A percentile compares a stretch with the other conserved stretches of the same genome.
These are phyloP conservation scores for Drosophila birchii DNA, from an alignment of 2,888 invertebrate species.

Conservation along the genomic window DNA sequence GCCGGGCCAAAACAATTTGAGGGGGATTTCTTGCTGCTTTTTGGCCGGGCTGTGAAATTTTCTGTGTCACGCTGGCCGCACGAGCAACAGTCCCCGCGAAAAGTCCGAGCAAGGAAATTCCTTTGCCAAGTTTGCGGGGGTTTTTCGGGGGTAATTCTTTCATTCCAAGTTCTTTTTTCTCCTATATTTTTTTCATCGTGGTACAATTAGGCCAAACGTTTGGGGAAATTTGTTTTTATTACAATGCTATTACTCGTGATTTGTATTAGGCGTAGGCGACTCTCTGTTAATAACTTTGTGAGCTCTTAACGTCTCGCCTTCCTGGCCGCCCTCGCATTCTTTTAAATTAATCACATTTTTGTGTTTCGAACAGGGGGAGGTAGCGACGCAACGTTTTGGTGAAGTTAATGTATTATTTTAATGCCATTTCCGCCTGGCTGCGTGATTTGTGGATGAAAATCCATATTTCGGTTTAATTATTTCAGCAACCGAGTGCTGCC, in stretches of 20 bases:
- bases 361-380: slow-evolving; percentile 4
- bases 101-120: slow-evolving; percentile 30
- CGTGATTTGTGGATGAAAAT: slow-evolving; percentile 60
- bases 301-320: slow-evolving; percentile 5
- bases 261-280: slow-evolving; percentile 42
- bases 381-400: slow-evolving; percentile 71
- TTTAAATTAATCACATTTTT: slow-evolving; percentile 58
- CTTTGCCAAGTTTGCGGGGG: slow-evolving; percentile 8
- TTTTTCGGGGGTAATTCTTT: slow-evolving; percentile 22
- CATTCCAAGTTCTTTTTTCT: not conserved
- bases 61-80: slow-evolving; percentile 70
- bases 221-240: slow-evolving; percentile 77
- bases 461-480: slow-evolving; percentile 40
- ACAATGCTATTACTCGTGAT: slow-evolving; percentile 59
- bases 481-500: slow-evolving; percentile 2
- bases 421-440: slow-evolving; percentile 70
- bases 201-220: slow-evolving; percentile 75
- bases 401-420: slow-evolving; percentile 78
- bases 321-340: slow-evolving; percentile 5
- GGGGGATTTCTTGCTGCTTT: slow-evolving; percentile 27
- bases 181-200: slow-evolving; percentile 40
- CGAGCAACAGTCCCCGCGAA: slow-evolving; percentile 45
- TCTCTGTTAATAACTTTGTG: slow-evolving; percentile 34
- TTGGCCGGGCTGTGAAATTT: slow-evolving; percentile 39
- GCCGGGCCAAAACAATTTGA: slow-evolving; percentile 40